phyloP scores from a whole-genome alignment of 2,888 invertebrate species.

The Pomacea canaliculata region DNA sequence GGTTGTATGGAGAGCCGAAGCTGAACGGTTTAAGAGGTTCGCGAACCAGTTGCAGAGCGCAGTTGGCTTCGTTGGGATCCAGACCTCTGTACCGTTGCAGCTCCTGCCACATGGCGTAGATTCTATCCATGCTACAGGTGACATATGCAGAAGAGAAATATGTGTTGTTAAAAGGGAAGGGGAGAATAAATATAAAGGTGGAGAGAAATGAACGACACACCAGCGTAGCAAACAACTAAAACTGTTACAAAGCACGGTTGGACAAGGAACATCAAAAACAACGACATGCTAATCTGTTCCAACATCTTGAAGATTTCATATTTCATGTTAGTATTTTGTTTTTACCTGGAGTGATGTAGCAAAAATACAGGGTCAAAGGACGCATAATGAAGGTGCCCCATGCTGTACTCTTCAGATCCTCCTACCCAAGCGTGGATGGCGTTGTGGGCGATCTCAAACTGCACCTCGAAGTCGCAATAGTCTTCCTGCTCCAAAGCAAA shows the following conservation, averaged over 20 bases:
- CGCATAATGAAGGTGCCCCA: constrained; percentile 40
- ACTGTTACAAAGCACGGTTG: no score
- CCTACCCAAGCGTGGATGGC: constrained; percentile 40
- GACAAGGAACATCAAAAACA: no score
- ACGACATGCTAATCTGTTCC: no score
- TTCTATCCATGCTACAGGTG: constrained; percentile 31
- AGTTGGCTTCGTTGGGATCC: constrained; percentile 36
- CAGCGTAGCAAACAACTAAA: no score
- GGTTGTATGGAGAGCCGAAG: constrained; percentile 42
- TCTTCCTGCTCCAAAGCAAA: constrained; percentile 36
- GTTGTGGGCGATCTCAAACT: constrained; percentile 43
- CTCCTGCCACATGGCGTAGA: constrained; percentile 41
- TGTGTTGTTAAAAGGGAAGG: no score
- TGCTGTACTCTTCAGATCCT: constrained; percentile 33
- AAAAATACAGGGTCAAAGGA: constrained; percentile 42
- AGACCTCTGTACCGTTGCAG: constrained; percentile 40
- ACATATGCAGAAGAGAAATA: no score
- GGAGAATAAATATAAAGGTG: no score
- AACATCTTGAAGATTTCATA: no score
- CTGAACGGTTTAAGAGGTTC: constrained; percentile 40
- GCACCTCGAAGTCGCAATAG: constrained; percentile 39
- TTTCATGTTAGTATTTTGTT: no score
- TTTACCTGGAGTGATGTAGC: constrained; percentile 34
- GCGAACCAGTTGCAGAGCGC: constrained; percentile 39
- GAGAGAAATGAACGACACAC: no score